Conservation (phyloP, 2,797 vertebrate genomes). For the Pelodytes ibericus region DNA sequence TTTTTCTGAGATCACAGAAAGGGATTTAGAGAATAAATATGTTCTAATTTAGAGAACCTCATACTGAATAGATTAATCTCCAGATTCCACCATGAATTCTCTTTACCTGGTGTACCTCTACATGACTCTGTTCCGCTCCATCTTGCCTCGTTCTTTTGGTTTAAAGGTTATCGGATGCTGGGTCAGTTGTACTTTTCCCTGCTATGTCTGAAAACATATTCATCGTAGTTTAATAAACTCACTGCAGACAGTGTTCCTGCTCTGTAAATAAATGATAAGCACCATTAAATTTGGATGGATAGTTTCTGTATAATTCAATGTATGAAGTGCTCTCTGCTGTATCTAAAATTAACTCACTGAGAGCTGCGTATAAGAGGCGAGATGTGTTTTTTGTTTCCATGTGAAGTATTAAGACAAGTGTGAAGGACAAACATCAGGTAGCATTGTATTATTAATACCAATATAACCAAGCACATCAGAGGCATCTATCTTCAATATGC, state of each 20-base stretch:
- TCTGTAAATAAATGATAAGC: slow-evolving; percentile 40
- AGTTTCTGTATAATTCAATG: slow-evolving; percentile 40
- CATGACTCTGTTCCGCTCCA: not conserved
- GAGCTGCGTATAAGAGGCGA: too few species aligned
- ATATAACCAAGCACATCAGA: too few species aligned
- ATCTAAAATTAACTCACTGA: not conserved
- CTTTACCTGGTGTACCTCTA: not conserved
- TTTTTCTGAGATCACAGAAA: too few species aligned
- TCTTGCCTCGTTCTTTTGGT: slow-evolving; percentile 7
- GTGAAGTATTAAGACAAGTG: too few species aligned
- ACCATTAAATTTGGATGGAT: slow-evolving; percentile 42
- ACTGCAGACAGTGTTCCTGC: slow-evolving; percentile 13
- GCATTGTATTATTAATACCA: too few species aligned
- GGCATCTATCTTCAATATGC: too few species aligned
- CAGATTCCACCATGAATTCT: not conserved
- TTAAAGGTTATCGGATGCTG: slow-evolving; percentile 27
- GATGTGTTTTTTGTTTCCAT: too few species aligned
- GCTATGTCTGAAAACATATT: slow-evolving; percentile 25
- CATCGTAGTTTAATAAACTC: slow-evolving; percentile 19
- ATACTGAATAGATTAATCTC: too few species aligned
- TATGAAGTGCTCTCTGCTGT: not conserved
- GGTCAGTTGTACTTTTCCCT: not conserved
- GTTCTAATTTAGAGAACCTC: too few species aligned
- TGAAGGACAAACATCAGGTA: too few species aligned
- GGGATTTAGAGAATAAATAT: too few species aligned